Conservation (phyloP, 2,888 invertebrate genomes). For the Metopia argyrocephala region DNA sequence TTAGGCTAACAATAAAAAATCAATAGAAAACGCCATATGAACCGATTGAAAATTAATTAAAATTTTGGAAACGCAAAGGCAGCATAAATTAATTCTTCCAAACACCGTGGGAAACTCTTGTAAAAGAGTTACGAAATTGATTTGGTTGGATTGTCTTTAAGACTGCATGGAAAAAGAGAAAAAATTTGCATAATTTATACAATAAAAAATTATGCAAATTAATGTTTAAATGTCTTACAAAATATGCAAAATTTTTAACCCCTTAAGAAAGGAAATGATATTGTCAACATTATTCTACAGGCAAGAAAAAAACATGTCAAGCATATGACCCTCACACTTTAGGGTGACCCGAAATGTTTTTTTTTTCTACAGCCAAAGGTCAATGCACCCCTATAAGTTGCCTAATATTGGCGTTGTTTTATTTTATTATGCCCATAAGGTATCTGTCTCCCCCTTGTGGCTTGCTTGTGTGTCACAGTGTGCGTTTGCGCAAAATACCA, state of each 20-base stretch:
- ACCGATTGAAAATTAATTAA: conserved; percentile 63
- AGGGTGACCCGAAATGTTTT: conserved; percentile 33
- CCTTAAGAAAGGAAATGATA: conserved; percentile 31
- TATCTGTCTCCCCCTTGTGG: neutral
- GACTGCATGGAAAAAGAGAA: conserved; percentile 19
- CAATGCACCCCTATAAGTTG: conserved; percentile 53
- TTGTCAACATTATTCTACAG: neutral
- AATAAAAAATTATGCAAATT: conserved; percentile 53
- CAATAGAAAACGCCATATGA: conserved; percentile 43
- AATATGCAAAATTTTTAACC: conserved; percentile 45
- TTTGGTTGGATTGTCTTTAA: neutral
- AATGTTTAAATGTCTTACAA: conserved; percentile 17
- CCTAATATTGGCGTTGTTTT: conserved; percentile 23
- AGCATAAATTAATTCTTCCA: neutral
- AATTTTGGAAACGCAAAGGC: conserved; percentile 22
- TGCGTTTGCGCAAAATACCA: conserved; percentile 32
- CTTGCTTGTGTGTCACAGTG: neutral
- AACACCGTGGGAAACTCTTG: conserved; percentile 45
- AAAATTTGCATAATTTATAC: conserved; percentile 56
- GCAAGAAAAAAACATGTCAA: neutral
- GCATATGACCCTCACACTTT: conserved; percentile 33
- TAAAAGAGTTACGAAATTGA: conserved; percentile 29
- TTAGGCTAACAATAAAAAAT: conserved; percentile 17
- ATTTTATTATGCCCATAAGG: neutral
- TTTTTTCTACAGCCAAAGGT: conserved; percentile 45